These are phyloP conservation scores for Callocephalon fimbriatum DNA, from an alignment of 2,113 vertebrate species.

Conservation along the genomic window DNA sequence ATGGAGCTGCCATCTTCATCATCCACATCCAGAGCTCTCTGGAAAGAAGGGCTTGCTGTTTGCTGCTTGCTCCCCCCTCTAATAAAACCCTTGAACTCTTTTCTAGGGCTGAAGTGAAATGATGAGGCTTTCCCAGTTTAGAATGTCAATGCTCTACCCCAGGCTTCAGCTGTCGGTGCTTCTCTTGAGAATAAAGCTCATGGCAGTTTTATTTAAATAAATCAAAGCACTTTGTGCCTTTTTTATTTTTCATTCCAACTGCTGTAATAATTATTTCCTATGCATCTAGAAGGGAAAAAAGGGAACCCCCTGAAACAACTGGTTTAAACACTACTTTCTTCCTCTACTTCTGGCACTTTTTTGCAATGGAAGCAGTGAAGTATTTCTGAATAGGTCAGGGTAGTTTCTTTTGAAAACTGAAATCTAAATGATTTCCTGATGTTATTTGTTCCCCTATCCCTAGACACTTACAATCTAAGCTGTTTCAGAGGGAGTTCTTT, in stretches of 20 bases:
- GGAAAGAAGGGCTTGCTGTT: background rate
- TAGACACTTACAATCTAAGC: background rate
- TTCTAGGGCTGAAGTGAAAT: background rate
- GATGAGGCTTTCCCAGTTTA: background rate
- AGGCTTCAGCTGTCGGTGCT: background rate
- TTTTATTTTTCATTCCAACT: background rate
- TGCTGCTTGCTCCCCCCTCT: background rate
- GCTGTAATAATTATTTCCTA: background rate
- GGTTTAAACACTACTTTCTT: background rate
- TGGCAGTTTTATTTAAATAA: background rate
- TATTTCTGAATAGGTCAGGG: background rate
- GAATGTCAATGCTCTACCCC: background rate
- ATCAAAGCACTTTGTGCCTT: background rate
- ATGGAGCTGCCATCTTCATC: background rate
- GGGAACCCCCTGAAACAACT: background rate
- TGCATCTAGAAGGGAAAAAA: background rate
- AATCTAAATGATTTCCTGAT: background rate
- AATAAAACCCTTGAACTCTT: background rate
- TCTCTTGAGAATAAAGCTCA: background rate
- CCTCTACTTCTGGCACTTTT: background rate
- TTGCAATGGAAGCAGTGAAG: background rate
- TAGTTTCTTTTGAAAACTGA: background rate
- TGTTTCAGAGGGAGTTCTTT: background rate
- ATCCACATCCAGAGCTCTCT: background rate
- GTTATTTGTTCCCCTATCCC: background rate